Evolutionary conservation across 2,888 invertebrate genomes (phyloP), one percentile per base, ranked within the genome.

Genomic region (Drosophila dives): DNA sequence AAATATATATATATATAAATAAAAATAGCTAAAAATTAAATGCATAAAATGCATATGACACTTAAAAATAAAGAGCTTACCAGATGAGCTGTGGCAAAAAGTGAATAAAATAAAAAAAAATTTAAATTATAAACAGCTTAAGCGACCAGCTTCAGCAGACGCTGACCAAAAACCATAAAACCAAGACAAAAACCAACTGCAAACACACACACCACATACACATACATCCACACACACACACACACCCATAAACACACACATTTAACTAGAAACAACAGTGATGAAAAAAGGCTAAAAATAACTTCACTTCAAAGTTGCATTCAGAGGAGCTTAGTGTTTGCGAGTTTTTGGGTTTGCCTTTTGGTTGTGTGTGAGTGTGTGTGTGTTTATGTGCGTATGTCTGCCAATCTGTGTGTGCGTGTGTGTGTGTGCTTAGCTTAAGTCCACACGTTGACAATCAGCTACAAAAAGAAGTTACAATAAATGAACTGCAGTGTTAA

Each of bases 61-160:
- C 62, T 69, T 56, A 45, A 71, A 76, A 81, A 58, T 62, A 73
- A 81, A 58, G 65, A 68, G 74, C 74, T 84, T 80, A 76, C 56
- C 48, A 3, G 38, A 51, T 55, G 54, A 60, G 29, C 49, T 42
- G 40, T 36, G 48, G 23, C 42, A 64, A 59, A 66, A 62, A 71
- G 11, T 20, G 64, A 73, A 78, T 72, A 63, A 78, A 73, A 71
- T 64, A 76, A 74, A 81, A 71, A 79, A 73, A 58, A 69, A 75
- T 78, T 75, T 50, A 82, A 80, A 75, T 81, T 85, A 85, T 86
- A 88, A 86, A 88, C 86, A 82, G 84, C 86, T 86, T 86, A 86
- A 70, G 76, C 58, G 58, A 62, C 62, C 79, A 72, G 67, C 78
- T 84, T 71, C 65, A 60, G 64, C 77, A 70, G 53, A 65, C 66